Evolutionary conservation across 2,888 invertebrate genomes (phyloP), one percentile per base, ranked within the genome.

Genomic region (Toxonevra muliebris): DNA sequence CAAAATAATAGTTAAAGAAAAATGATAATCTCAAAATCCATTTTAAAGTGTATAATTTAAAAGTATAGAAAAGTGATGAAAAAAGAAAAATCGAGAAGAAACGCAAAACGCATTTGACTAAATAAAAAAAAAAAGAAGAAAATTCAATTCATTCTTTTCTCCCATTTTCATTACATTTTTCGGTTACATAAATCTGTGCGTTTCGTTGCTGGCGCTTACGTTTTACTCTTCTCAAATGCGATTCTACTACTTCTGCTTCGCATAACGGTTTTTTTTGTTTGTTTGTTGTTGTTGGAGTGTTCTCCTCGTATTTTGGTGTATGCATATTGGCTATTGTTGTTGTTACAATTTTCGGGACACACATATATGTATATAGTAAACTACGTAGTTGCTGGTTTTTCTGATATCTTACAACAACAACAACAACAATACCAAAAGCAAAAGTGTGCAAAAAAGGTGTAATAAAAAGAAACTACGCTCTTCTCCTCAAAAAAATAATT

Each of bases 391-490:
- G 30, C 2, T 30, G 30, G 7, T 30, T 30, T 4, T 30, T 30
- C 30, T 30, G 30, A 30, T 19, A 17, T 41, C 30, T 7, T 30
- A 30, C 3, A 55, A 55, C 55, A 54, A 63, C 30, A 55, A 15
- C 41, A 61, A 10, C 52, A 61, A 41, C 61, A 52, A 17, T 40
- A 62, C 13, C 43, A 55, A 10, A 48, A 61, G n/a, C 20, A 57
- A n/a, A 53, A 13, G 30, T 12, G n/a, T 52, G 45, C 64, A 64
- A 64, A 48, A 55, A 54, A 62, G 53, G 53, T 19, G 30, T 30
- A 11, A n/a, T n/a, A n/a, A n/a, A n/a, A n/a, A n/a, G n/a, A n/a
- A n/a, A n/a, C n/a, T n/a, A n/a, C n/a, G n/a, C n/a, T n/a, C n/a
- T n/a, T n/a, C n/a, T 8, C 42, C 41, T 15, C 13, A 40, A 15